Percentiles rank a stretch among this genome's conserved stretches.
phyloP scores from a whole-genome alignment of 2,888 invertebrate genomes.

The Lasioglossum pauxillum region DNA sequence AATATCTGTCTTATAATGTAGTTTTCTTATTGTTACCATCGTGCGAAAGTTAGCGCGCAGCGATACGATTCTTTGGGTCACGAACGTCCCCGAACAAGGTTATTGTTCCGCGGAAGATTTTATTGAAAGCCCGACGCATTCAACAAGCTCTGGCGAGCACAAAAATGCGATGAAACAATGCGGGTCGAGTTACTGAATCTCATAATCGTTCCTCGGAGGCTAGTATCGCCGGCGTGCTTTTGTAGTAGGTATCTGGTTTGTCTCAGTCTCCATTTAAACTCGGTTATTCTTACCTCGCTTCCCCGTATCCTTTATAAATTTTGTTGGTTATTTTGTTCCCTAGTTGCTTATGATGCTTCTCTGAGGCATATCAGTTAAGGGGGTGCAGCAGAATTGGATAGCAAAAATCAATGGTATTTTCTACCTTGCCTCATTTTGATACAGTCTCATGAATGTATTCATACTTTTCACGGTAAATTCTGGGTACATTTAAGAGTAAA shows the following conservation, averaged over 20 bases:
- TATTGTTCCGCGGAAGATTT: conserved; percentile 21
- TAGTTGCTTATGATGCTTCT: neutral
- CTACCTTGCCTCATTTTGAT: neutral
- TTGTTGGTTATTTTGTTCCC: neutral
- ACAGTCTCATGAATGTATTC: neutral
- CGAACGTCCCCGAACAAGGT: conserved; percentile 15
- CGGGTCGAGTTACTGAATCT: conserved; percentile 17
- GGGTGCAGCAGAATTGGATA: neutral
- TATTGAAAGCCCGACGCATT: conserved; percentile 10
- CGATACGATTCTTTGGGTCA: neutral
- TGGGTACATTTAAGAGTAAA: neutral
- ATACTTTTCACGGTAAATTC: neutral
- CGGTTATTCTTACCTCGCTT: conserved; percentile 4
- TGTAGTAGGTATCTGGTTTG: neutral
- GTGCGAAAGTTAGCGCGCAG: neutral
- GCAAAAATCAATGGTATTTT: neutral
- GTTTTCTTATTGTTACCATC: neutral
- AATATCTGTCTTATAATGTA: neutral
- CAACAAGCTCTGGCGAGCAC: neutral
- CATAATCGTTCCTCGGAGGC: conserved; percentile 15
- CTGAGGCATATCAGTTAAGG: neutral
- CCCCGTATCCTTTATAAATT: neutral
- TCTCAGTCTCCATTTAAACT: conserved; percentile 9
- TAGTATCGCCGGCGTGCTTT: conserved; percentile 4
- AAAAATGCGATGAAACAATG: conserved; percentile 34